Evolutionary conservation across 2,797 vertebrate genomes (phyloP).

Genomic region (Poecilia velifera): DNA sequence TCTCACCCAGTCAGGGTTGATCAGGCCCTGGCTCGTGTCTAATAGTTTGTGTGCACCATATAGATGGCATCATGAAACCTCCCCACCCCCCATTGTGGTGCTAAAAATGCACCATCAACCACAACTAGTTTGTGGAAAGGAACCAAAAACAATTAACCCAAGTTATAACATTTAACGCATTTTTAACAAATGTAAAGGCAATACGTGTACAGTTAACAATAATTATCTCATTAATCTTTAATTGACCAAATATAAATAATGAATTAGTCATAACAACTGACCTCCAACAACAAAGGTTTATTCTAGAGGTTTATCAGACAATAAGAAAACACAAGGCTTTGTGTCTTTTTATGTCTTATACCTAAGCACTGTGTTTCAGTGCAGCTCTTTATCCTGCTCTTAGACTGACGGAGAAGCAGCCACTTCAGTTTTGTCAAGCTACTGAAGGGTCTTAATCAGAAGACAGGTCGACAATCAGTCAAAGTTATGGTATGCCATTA

Average conservation of each 20-base stretch:
- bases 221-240: background rate
- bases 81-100: too few species aligned
- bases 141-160: background rate
- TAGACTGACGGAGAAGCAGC: constrained; percentile 6
- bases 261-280: background rate
- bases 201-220: background rate
- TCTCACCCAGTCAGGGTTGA: too few species aligned
- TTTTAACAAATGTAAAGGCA: background rate
- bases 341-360: background rate
- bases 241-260: background rate
- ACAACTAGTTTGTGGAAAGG: background rate
- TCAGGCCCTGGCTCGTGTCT: too few species aligned
- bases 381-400: constrained; percentile 15
- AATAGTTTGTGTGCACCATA: too few species aligned
- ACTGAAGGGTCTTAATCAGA: constrained; percentile 32
- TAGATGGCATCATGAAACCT: background rate
- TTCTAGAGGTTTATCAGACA: background rate
- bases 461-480: constrained; percentile 10
- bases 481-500: constrained; percentile 25
- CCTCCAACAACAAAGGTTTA: background rate
- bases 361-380: constrained; percentile 1
- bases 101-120: background rate
- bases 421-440: constrained; percentile 13
- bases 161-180: background rate
- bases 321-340: background rate